Conservation (phyloP, 2,113 vertebrate genomes). For the Chlorodrepanis virens region DNA sequence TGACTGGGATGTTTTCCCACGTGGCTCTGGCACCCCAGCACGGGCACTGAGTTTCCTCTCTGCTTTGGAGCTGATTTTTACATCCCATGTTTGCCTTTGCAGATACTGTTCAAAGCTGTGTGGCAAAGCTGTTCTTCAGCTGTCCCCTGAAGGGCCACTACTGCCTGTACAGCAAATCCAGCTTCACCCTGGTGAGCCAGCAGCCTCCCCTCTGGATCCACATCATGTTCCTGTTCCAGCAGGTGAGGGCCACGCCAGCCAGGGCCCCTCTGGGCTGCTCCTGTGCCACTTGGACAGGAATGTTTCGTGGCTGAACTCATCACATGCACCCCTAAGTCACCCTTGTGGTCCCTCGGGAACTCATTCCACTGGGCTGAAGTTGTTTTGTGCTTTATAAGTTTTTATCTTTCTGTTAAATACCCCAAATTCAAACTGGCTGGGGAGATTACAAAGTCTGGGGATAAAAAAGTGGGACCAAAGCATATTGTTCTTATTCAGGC, state of each 20-base stretch:
- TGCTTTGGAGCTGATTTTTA: background rate
- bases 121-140: constrained; percentile 90
- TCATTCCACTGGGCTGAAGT: accelerated
- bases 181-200: constrained; percentile 84
- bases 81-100: background rate
- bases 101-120: constrained; percentile 82
- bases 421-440: background rate
- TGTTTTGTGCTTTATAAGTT: background rate
- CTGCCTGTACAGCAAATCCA: constrained; percentile 92
- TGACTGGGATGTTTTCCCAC: accelerated
- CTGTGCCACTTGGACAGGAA: background rate
- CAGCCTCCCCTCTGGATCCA: constrained; percentile 92
- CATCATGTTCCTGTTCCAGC: constrained; percentile 91
- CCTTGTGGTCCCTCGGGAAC: background rate
- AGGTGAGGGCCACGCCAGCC: constrained; percentile 74
- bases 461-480: background rate
- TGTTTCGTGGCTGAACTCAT: background rate
- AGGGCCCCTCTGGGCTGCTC: background rate
- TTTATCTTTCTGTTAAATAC: background rate
- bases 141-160: constrained; percentile 92
- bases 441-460: background rate
- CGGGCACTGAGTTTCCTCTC: background rate
- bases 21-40: background rate
- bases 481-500: background rate
- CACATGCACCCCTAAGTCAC: background rate